Conservation (phyloP, 1,140 invertebrate species). For the Periplaneta americana region DNA sequence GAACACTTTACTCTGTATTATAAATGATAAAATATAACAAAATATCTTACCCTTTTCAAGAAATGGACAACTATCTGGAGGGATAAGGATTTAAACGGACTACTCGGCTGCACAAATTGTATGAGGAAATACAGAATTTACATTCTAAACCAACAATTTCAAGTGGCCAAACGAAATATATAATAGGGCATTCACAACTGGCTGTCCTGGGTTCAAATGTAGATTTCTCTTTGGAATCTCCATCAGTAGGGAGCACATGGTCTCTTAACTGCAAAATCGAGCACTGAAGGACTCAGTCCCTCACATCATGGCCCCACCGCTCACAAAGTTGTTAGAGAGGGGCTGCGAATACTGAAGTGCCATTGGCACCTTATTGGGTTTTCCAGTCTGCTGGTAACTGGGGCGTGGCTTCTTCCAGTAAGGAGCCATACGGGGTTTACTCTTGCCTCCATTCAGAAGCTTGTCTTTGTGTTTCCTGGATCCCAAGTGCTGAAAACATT, state of each 20-base stretch:
- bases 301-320: slow-evolving; percentile 9
- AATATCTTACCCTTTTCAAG: not conserved
- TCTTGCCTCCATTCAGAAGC: slow-evolving; percentile 5
- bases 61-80: not conserved
- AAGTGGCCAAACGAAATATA: too few relatives aligned
- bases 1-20: not conserved
- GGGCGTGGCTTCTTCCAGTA: slow-evolving; percentile 6
- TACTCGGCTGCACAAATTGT: not conserved
- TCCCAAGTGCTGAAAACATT: slow-evolving; percentile 10
- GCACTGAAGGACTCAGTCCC: not conserved
- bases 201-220: not conserved
- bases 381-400: not conserved
- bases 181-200: too few relatives aligned
- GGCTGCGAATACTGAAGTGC: slow-evolving; percentile 12
- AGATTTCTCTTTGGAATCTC: not conserved
- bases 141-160: not conserved
- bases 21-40: not conserved
- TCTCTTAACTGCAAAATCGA: not conserved
- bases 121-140: not conserved
- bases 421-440: not conserved
- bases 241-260: not conserved
- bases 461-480: slow-evolving; percentile 14
- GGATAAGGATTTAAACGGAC: not conserved
- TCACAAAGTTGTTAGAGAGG: slow-evolving; percentile 11
- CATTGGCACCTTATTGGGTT: not conserved